A percentile compares a stretch with the other conserved stretches of the same genome.
Conservation (phyloP, 2,888 invertebrate genomes). For the Oxytorus armatus region DNA sequence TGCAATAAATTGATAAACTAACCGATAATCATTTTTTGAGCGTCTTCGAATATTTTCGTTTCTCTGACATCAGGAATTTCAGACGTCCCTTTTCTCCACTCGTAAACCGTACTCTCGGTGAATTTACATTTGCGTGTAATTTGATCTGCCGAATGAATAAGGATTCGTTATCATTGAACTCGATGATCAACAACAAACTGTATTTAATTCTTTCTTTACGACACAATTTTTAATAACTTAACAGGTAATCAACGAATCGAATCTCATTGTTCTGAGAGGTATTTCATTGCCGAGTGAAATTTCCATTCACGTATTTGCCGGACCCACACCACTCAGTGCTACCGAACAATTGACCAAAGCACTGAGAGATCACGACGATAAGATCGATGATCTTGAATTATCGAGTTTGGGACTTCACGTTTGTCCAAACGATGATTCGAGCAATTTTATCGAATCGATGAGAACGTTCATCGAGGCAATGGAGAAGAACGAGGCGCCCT, state of each 20-base stretch:
- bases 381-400: neutral
- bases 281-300: constrained; percentile 69
- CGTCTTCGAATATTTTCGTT: too few species aligned
- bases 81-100: too few species aligned
- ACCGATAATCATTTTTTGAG: too few species aligned
- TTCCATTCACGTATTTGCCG: constrained; percentile 68
- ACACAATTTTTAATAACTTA: neutral
- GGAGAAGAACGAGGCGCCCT: constrained; percentile 53
- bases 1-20: too few species aligned
- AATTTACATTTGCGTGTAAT: too few species aligned
- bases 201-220: neutral
- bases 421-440: constrained; percentile 66
- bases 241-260: constrained; percentile 72
- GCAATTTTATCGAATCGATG: constrained; percentile 41
- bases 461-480: constrained; percentile 21
- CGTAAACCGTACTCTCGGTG: too few species aligned
- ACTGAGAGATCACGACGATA: neutral
- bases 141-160: neutral
- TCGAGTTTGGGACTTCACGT: constrained; percentile 70
- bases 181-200: too few species aligned
- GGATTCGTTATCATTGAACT: too few species aligned
- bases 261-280: constrained; percentile 73
- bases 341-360: constrained; percentile 63
- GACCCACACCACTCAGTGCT: constrained; percentile 68
- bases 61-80: too few species aligned